phyloP scores from a whole-genome alignment of 2,113 vertebrate genomes.

The Hippocampus comes region DNA sequence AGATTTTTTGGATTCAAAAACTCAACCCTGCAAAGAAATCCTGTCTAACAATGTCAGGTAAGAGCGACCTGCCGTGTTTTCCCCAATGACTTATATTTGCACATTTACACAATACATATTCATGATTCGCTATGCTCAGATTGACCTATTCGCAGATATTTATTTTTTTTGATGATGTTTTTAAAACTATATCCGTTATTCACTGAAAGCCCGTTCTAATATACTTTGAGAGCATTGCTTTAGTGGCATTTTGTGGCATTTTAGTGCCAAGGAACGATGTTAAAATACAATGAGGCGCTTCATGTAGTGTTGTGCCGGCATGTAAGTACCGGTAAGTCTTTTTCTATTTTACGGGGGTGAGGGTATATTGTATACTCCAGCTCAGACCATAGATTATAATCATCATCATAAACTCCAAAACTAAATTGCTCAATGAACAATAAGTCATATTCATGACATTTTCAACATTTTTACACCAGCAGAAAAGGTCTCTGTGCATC shows the following conservation, averaged over 20 bases:
- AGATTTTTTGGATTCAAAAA: neutral
- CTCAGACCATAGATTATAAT: neutral
- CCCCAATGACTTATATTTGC: neutral
- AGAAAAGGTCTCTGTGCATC: neutral
- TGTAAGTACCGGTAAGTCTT: too few species aligned
- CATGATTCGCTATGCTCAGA: neutral
- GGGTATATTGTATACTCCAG: neutral
- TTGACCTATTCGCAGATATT: neutral
- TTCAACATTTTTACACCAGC: neutral
- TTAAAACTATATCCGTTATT: neutral
- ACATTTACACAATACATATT: neutral
- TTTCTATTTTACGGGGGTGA: too few species aligned
- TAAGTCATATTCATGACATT: neutral
- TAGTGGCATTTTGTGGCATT: too few species aligned
- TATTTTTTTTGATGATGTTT: neutral
- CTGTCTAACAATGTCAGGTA: conserved; percentile 31
- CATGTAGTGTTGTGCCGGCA: too few species aligned
- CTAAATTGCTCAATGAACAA: neutral
- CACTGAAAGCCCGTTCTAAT: neutral
- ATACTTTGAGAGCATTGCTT: too few species aligned
- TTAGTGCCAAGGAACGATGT: too few species aligned
- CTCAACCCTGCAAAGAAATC: neutral
- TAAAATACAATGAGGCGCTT: too few species aligned
- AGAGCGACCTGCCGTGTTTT: conserved; percentile 1
- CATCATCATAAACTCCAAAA: neutral